Evolutionary conservation across 2,797 vertebrate species (phyloP).

Genomic region (Clarias laeviceps): DNA sequence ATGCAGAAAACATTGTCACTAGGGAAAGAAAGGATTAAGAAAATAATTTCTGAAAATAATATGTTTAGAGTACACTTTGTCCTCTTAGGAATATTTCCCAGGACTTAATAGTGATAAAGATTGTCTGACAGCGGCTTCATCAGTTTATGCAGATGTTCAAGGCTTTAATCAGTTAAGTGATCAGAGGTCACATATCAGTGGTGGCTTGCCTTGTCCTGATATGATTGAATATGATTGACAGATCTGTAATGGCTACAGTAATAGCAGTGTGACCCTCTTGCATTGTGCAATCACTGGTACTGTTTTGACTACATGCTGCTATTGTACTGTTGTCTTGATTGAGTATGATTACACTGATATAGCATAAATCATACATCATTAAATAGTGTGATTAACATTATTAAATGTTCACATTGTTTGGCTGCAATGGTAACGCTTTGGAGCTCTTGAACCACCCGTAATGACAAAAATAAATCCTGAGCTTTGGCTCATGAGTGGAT

Average conservation of each 20-base stretch:
- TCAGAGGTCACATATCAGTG: conserved; percentile 32
- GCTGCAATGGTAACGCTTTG: conserved; percentile 49
- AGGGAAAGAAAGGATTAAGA: neutral
- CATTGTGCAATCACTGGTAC: conserved; percentile 39
- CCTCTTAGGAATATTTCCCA: neutral
- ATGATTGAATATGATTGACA: conserved; percentile 44
- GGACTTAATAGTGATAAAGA: neutral
- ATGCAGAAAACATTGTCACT: neutral
- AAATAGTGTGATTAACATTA: conserved; percentile 53
- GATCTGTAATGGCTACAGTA: conserved; percentile 45
- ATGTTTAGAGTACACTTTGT: neutral
- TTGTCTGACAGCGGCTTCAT: neutral
- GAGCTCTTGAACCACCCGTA: conserved; percentile 72
- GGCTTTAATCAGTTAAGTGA: conserved; percentile 35
- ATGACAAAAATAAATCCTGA: conserved; percentile 73
- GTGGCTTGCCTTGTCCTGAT: conserved; percentile 31
- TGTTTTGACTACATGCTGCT: conserved; percentile 38
- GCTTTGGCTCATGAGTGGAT: conserved; percentile 47
- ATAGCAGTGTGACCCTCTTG: conserved; percentile 25
- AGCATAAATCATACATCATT: conserved; percentile 44
- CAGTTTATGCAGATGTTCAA: conserved; percentile 17
- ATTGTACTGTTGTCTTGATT: conserved; percentile 33
- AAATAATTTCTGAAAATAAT: neutral
- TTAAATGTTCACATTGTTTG: conserved; percentile 52
- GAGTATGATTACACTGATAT: conserved; percentile 46